Evolutionary conservation across 2,888 invertebrate species (phyloP), one percentile per base, ranked within the genome.

Genomic region (Venustoraphidia nigricollis): DNA sequence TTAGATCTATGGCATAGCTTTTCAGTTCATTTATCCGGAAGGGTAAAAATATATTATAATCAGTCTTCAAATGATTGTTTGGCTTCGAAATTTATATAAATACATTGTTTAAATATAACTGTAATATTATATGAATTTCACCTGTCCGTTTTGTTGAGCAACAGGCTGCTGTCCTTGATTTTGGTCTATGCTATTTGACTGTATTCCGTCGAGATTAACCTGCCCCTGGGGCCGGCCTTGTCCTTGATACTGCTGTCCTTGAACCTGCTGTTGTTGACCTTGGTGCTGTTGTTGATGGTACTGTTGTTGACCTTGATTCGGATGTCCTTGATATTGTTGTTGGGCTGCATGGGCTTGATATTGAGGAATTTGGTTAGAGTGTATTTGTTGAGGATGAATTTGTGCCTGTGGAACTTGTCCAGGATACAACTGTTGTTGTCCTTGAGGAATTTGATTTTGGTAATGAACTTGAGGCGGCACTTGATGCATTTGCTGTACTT

Each of bases 351-450:
- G 43, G 36, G 14, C 35, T 17, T 51, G 52, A 11, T 48, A 45
- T 47, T 54, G 51, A 35, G 53, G 44, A 48, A 53, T 10, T 45
- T 53, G 56, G 9, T 55, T 54, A 6, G 52, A 50, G 17, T 55
- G 57, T 5, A 53, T 53, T 36, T 55, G 57, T 35, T 52, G 54
- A 1, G 49, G 51, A 42, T 53, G 53, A n/a, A 40, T 47, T 48
- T 53, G 53, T 1, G 49, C 52, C 41, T 53, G 56, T 34, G 53
- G 57, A 41, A 57, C 52, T 44, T 59, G 59, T 27, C 55, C 57
- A 36, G 53, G 58, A 49, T 55, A 55, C 36, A 43, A 41, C 38
- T 51, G 53, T 14, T 51, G 17, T 46, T 45, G 41, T n/a, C 47
- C 47, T 45, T 52, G 44, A 11, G 44, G 47, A 14, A 46, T 42